Percentiles rank a stretch among this genome's conserved stretches.
Conservation (phyloP, 2,113 vertebrate species). For the Platycercus adscitus region DNA sequence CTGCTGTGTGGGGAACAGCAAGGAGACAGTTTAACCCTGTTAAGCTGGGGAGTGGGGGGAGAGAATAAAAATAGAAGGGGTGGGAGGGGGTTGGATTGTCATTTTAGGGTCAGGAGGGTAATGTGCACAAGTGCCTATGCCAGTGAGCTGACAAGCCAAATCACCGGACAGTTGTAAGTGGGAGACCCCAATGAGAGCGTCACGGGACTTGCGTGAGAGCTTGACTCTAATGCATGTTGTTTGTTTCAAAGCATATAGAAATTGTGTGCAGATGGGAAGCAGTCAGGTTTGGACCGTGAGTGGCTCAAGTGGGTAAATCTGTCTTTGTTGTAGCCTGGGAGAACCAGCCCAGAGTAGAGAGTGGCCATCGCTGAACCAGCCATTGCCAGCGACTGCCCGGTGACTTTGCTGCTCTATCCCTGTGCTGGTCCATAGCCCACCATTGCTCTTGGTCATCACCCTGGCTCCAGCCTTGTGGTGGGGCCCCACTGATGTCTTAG, state of each 20-base stretch:
- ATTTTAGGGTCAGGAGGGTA: slow-evolving; percentile 41
- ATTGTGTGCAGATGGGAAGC: not conserved
- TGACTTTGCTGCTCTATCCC: not conserved
- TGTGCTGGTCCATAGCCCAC: not conserved
- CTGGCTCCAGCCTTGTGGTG: not conserved
- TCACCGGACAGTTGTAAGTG: slow-evolving; percentile 39
- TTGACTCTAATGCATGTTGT: slow-evolving; percentile 6
- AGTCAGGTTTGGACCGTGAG: not conserved
- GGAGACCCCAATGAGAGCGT: not conserved
- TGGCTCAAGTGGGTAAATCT: not conserved
- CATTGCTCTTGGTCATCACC: not conserved
- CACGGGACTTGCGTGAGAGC: not conserved
- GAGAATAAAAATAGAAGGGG: slow-evolving; percentile 2
- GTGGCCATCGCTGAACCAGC: not conserved
- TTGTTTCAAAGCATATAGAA: slow-evolving; percentile 51
- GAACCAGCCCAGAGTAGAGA: not conserved
- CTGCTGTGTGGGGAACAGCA: slow-evolving; percentile 67
- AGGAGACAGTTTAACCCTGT: slow-evolving; percentile 67
- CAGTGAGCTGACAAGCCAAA: slow-evolving; percentile 64
- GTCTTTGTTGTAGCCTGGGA: not conserved
- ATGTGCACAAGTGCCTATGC: slow-evolving; percentile 25
- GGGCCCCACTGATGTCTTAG: not conserved
- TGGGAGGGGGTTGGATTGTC: not conserved
- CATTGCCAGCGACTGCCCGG: too few relatives aligned
- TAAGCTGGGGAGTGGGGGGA: not conserved